These are phyloP conservation scores for Eristalis tenax DNA, from an alignment of 2,888 invertebrate genomes.

Conservation along the genomic window DNA sequence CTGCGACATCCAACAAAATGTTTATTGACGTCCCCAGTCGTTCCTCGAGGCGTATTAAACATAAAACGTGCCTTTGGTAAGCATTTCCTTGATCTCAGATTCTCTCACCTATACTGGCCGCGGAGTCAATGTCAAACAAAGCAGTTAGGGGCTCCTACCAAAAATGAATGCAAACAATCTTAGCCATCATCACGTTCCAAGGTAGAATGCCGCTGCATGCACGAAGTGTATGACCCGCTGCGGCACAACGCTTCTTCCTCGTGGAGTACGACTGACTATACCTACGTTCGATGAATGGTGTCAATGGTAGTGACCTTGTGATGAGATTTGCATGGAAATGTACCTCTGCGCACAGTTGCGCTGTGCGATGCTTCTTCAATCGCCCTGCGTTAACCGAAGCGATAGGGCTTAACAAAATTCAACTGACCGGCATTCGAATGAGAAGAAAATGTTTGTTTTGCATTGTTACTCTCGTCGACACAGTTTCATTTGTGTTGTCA, in stretches of 20 bases:
- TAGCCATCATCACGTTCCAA: slow-evolving; percentile 58
- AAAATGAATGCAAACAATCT: slow-evolving; percentile 67
- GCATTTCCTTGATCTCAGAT: slow-evolving; percentile 21
- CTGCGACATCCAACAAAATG: background rate
- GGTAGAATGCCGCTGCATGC: slow-evolving; percentile 59
- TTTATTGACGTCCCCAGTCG: slow-evolving; percentile 4
- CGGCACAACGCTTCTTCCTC: background rate
- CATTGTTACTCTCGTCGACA: background rate
- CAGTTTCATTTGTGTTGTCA: background rate
- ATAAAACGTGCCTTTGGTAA: slow-evolving; percentile 46
- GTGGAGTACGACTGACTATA: slow-evolving; percentile 19
- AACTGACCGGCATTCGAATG: background rate
- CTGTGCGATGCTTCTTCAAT: background rate
- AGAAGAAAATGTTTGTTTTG: background rate
- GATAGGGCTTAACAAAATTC: background rate
- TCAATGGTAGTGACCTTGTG: slow-evolving; percentile 59
- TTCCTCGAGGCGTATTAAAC: slow-evolving; percentile 9
- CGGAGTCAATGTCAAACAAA: slow-evolving; percentile 48
- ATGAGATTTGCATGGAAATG: slow-evolving; percentile 23
- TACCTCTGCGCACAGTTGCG: background rate
- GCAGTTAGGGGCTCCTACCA: slow-evolving; percentile 29
- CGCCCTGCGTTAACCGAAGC: background rate
- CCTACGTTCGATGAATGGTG: slow-evolving; percentile 25
- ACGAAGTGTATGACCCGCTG: slow-evolving; percentile 52
- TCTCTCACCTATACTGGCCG: slow-evolving; percentile 5